Evolutionary conservation across 2,113 vertebrate genomes (phyloP), one percentile per base, ranked within the genome.

Genomic region (Urocitellus parryii): DNA sequence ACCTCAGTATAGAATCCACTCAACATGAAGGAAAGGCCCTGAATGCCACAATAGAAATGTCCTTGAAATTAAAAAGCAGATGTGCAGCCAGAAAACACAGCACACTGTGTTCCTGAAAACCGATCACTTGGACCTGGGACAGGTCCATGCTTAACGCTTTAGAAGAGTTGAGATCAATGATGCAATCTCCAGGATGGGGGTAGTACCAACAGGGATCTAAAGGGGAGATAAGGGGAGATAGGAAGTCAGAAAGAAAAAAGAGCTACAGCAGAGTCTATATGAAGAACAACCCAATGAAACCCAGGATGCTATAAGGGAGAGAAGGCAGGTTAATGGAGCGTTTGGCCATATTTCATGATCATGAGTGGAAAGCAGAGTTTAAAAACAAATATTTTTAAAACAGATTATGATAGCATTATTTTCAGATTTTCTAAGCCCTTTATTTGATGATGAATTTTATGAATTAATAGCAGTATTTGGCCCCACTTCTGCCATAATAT

Each of bases 121-220:
- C 29, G 14, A 63, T 81, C 39, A 63, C 29, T 81, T n/a, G 18
- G 11, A 25, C 6, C 24, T 63, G 56, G 39, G 22, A 61, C 18
- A 24, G 22, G 6, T 24, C 8, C 14, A 29, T 42, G 22, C 27
- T 56, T 29, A 37, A 45, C 45, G 45, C 45, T 45, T 45, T 18
- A n/a, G 5, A 18, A 70, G 17, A 3, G 34, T 11, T 17, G 14
- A 70, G 29, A 4, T 70, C 68, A 17, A n/a, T n/a, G 65, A 7
- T n/a, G 32, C n/a, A 16, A n/a, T 5, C 0, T 8, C 7, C 13
- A 17, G 24, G 1, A 9, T 8, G 11, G 9, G 61, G 3, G 61
- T 11, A 27, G 61, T 10, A 25, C 10, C 25, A 27, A 25, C 9
- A 25, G 61, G 24, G 25, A 10, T 27, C 56, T 22, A 58, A 24